A percentile compares a stretch with the other conserved stretches of the same genome.
Evolutionary conservation across 2,888 invertebrate species (phyloP).

Genomic region (Drosophila niveifrons): DNA sequence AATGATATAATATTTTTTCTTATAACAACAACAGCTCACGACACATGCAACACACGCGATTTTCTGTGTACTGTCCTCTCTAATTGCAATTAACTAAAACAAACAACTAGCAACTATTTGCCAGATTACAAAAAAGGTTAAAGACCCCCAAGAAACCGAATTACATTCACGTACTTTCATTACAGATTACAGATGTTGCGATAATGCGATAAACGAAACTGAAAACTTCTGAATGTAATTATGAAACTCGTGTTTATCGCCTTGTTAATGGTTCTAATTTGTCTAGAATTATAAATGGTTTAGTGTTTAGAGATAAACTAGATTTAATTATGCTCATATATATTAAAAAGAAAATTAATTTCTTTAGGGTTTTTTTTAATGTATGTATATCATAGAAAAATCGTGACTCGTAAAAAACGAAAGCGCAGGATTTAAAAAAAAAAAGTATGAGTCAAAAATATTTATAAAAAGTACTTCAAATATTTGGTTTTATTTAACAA

Average conservation of each 20-base stretch:
- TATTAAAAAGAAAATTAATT: background rate
- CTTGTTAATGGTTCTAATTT: background rate
- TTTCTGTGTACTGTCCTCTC: background rate
- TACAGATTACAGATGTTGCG: background rate
- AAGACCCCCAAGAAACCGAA: slow-evolving; percentile 5
- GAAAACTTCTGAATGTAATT: slow-evolving; percentile 5
- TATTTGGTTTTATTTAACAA: no score
- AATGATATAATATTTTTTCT: slow-evolving; percentile 42
- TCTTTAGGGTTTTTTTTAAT: background rate
- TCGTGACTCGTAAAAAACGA: background rate
- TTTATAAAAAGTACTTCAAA: no score
- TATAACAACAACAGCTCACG: slow-evolving; percentile 36
- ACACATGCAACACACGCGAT: slow-evolving; percentile 47
- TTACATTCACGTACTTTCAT: slow-evolving; percentile 11
- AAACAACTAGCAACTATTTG: slow-evolving; percentile 33
- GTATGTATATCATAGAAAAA: background rate
- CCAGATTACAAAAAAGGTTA: slow-evolving; percentile 39
- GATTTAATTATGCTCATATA: background rate
- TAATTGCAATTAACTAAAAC: slow-evolving; percentile 49
- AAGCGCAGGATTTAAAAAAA: no score
- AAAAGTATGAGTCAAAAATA: no score
- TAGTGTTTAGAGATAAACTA: background rate
- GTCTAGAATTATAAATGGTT: background rate
- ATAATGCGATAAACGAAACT: slow-evolving; percentile 9
- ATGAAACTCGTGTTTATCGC: background rate